These are phyloP conservation scores for Ranitomeya imitator DNA, from an alignment of 2,113 vertebrate species.

Conservation along the genomic window DNA sequence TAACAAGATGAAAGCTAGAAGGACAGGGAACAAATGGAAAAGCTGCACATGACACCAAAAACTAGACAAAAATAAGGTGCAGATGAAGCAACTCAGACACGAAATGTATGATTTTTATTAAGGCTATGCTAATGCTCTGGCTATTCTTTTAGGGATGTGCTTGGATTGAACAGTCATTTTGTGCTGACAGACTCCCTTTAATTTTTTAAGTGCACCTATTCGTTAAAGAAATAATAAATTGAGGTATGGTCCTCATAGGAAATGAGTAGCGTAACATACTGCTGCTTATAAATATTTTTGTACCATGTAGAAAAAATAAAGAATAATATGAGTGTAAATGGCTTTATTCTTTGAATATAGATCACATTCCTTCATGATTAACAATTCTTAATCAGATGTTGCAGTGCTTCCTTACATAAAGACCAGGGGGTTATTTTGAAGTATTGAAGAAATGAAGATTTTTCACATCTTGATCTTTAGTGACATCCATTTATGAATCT, in stretches of 20 bases:
- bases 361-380: neutral
- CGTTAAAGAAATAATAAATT: no score
- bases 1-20: no score
- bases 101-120: no score
- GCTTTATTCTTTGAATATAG: neutral
- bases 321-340: neutral
- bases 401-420: conserved; percentile 9
- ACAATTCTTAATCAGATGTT: conserved; percentile 29
- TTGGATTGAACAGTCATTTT: no score
- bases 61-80: no score
- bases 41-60: no score
- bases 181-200: neutral
- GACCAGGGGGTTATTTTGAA: conserved; percentile 16
- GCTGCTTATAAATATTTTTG: neutral
- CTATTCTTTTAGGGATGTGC: no score
- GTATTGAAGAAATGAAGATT: neutral
- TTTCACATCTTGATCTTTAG: neutral
- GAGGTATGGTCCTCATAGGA: neutral
- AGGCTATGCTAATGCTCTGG: no score
- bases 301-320: neutral
- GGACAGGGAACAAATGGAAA: no score
- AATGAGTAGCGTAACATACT: neutral
- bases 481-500: neutral
- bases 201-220: no score
- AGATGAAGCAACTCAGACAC: no score